Conservation (phyloP, 2,113 vertebrate species). For the Cavia aperea region DNA sequence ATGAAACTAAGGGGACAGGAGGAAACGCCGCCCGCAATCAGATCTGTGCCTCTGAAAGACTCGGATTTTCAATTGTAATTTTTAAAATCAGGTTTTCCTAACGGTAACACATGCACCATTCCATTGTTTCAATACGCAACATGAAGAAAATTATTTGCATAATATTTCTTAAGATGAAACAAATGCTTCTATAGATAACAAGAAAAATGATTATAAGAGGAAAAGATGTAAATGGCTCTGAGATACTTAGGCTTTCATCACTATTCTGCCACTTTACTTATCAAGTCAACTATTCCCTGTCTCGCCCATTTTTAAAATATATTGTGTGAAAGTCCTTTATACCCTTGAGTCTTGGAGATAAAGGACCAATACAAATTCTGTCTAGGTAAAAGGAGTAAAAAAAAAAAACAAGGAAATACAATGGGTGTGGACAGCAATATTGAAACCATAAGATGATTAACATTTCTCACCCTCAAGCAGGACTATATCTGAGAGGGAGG, state of each 20-base stretch:
- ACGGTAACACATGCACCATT: background rate
- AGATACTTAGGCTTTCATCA: background rate
- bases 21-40: background rate
- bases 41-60: background rate
- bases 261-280: background rate
- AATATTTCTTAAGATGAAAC: constrained; percentile 32
- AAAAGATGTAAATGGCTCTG: background rate
- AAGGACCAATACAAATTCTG: constrained; percentile 4
- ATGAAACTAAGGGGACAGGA: background rate
- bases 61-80: background rate
- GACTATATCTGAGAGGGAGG: background rate
- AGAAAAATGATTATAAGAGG: background rate
- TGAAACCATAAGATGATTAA: background rate
- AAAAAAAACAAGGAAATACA: background rate
- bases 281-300: background rate
- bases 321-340: background rate
- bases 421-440: background rate
- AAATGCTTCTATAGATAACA: background rate
- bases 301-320: constrained; percentile 18
- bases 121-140: background rate
- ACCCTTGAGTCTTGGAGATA: background rate
- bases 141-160: background rate
- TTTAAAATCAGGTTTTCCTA: background rate
- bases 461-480: background rate
- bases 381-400: background rate